Evolutionary conservation across 2,113 vertebrate species (phyloP), one percentile per base, ranked within the genome.

Genomic region (Heteronetta atricapilla): DNA sequence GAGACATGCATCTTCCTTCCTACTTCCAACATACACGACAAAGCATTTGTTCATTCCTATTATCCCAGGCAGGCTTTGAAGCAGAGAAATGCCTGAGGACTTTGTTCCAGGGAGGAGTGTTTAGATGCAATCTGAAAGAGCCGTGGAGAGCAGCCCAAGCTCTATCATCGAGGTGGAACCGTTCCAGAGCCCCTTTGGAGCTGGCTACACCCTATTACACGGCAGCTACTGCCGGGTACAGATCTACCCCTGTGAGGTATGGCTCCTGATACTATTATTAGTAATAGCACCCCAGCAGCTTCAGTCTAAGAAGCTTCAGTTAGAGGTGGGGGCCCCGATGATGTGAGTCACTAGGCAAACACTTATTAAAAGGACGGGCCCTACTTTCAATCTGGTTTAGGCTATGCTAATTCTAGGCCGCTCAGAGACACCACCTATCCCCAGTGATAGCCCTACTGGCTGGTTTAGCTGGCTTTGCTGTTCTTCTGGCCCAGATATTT

Each of bases 61-160:
- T 94, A 93, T 94, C 63, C 66, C 66, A 84, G 83, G 53, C 34
- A 7, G 67, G 70, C 95, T 96, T 97, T 96, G 95, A 96, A 96
- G 93, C 77, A 58, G 77, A 86, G 70, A 93, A 96, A 25, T 46
- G 94, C 96, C 95, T 83, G 81, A 94, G 94, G 95, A 96, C 94
- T 97, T 97, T 96, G 96, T 97, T 96, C 94, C 90, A 90, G 95
- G 94, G 93, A 96, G 94, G 94, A 94, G 93, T 89, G 84, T 93
- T 91, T 92, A 96, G 95, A 96, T 96, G 88, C 80, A 96, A 97
- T 95, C 93, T 94, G 92, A 95, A 95, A 96, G 83, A 86, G 81
- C 58, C 0, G 3, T 90, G 93, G 80, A 96, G 93, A 94, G 74
- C 92, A 94, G 91, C 89, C 91, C 83, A 90, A 73, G 81, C 91